phyloP scores from a whole-genome alignment of 2,113 vertebrate genomes.

The Paratilapia polleni region DNA sequence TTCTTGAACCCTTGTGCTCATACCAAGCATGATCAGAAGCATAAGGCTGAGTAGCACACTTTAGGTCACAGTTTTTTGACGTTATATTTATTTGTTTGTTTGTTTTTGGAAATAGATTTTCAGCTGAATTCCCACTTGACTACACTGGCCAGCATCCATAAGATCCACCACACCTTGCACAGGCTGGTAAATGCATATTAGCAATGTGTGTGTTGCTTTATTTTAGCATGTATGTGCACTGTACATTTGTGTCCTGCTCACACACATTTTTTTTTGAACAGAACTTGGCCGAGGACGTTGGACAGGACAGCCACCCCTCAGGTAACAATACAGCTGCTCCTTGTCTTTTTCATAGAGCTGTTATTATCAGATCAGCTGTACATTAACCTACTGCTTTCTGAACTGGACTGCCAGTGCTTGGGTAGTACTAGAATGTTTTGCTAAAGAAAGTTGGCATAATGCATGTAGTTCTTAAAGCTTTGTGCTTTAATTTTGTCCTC shows the following conservation, averaged over 20 bases:
- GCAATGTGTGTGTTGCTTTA: background rate
- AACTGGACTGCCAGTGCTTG: background rate
- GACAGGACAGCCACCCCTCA: slow-evolving; percentile 94
- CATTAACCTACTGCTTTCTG: background rate
- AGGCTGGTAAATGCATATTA: slow-evolving; percentile 91
- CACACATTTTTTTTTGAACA: slow-evolving; percentile 66
- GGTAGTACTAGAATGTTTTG: background rate
- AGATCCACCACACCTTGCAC: slow-evolving; percentile 99
- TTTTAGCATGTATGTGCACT: background rate
- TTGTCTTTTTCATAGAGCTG: background rate
- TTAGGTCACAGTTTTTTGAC: background rate
- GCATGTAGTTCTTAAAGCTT: background rate
- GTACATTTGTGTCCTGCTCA: slow-evolving; percentile 1
- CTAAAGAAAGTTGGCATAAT: background rate
- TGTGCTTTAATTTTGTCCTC: background rate
- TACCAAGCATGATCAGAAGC: slow-evolving; percentile 1
- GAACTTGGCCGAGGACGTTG: slow-evolving; percentile 97
- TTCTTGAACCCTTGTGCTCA: slow-evolving; percentile 35
- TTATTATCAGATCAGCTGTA: background rate
- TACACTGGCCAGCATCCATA: slow-evolving; percentile 99
- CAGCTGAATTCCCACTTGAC: slow-evolving; percentile 98
- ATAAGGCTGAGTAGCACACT: slow-evolving; percentile 5
- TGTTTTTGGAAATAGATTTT: slow-evolving; percentile 83
- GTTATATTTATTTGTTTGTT: slow-evolving; percentile 23
- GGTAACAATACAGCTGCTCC: slow-evolving; percentile 77